Conservation (phyloP, 2,888 invertebrate genomes). For the Zygaena filipendulae region DNA sequence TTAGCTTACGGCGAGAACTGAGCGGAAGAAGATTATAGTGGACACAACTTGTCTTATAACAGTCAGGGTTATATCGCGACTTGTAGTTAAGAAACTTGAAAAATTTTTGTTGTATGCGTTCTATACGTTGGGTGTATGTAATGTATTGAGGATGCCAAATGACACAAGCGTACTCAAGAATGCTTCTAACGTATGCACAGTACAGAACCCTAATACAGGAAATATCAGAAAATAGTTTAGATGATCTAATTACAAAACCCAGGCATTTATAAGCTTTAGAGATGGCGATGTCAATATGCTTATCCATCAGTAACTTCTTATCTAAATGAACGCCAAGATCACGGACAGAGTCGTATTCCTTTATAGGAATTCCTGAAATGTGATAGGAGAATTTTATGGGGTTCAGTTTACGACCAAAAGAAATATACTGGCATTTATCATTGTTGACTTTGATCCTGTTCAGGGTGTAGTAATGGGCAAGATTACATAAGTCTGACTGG, state of each 20-base stretch:
- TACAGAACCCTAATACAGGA: background rate
- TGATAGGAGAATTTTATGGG: background rate
- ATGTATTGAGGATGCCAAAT: too few species aligned
- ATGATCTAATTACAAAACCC: conserved; percentile 5
- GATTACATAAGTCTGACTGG: conserved; percentile 4
- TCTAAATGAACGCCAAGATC: conserved; percentile 5
- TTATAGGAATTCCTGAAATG: background rate
- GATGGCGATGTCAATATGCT: conserved; percentile 2
- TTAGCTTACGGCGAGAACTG: too few species aligned
- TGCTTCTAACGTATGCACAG: too few species aligned
- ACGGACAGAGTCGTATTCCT: conserved; percentile 1
- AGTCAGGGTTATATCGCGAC: conserved; percentile 13
- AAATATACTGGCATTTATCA: conserved; percentile 2
- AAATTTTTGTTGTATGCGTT: too few species aligned
- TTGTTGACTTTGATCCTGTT: conserved; percentile 3
- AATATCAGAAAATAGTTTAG: conserved; percentile 1
- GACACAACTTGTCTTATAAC: too few species aligned
- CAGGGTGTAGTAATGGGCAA: background rate
- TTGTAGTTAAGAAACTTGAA: too few species aligned
- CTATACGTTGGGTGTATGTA: too few species aligned
- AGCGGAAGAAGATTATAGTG: too few species aligned
- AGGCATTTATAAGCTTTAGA: conserved; percentile 1
- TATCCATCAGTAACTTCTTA: background rate
- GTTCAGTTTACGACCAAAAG: background rate
- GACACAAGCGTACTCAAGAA: conserved; percentile 5